Percentiles rank a stretch among this genome's conserved stretches.
These are phyloP conservation scores for Drosophila arawakana DNA, from an alignment of 1,140 invertebrate species.

Conservation along the genomic window DNA sequence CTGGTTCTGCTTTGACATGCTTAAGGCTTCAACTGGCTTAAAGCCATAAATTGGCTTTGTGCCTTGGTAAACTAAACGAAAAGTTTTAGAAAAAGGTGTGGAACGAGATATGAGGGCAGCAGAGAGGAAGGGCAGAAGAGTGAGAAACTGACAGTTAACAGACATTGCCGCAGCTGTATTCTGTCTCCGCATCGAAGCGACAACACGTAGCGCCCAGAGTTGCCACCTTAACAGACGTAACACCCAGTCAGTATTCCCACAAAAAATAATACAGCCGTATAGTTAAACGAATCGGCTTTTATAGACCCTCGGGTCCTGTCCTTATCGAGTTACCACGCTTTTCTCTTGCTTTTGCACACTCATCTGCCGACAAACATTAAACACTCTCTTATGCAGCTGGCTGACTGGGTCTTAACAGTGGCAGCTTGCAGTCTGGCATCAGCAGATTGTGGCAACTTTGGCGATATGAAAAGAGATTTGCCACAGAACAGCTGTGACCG, in stretches of 20 bases:
- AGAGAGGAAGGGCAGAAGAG: not conserved
- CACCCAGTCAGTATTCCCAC: not conserved
- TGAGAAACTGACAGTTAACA: slow-evolving; percentile 30
- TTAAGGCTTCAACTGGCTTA: slow-evolving; percentile 28
- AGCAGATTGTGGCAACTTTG: slow-evolving; percentile 20
- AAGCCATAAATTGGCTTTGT: slow-evolving; percentile 34
- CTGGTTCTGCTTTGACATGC: slow-evolving; percentile 2
- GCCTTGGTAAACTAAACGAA: slow-evolving; percentile 9
- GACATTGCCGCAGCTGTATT: slow-evolving; percentile 28
- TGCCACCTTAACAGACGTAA: slow-evolving; percentile 8
- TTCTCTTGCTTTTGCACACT: too few relatives aligned
- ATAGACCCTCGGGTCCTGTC: too few relatives aligned
- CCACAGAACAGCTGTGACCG: slow-evolving; percentile 43
- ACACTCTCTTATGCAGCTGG: too few relatives aligned
- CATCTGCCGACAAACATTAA: too few relatives aligned
- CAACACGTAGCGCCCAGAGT: slow-evolving; percentile 8
- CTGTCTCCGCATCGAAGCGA: not conserved
- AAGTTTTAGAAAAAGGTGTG: slow-evolving; percentile 7
- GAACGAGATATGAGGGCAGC: not conserved
- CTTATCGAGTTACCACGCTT: too few relatives aligned
- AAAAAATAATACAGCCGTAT: too few relatives aligned
- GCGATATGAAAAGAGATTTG: slow-evolving; percentile 46
- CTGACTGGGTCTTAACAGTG: too few relatives aligned
- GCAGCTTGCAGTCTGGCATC: not conserved
- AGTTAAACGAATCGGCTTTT: too few relatives aligned